Percentiles rank a stretch among this genome's conserved stretches.
These are phyloP conservation scores for Eristalis pertinax DNA, from an alignment of 2,888 invertebrate genomes.

Conservation along the genomic window DNA sequence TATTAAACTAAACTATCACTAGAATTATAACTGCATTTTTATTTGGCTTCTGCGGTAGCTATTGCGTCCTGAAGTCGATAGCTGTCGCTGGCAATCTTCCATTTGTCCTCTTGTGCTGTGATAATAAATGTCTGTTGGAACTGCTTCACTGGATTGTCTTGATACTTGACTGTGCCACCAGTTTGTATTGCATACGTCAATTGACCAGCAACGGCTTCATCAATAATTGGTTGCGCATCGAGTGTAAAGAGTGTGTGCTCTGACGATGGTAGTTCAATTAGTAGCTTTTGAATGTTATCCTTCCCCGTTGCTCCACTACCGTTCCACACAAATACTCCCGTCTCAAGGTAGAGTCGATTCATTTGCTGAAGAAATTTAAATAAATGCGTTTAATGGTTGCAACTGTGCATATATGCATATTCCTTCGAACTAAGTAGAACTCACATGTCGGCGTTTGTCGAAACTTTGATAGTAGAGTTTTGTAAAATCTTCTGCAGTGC, in stretches of 20 bases:
- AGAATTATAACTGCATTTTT: conserved; percentile 5
- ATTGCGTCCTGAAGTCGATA: conserved; percentile 88
- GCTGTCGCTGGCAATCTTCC: conserved; percentile 96
- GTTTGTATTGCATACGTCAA: conserved; percentile 92
- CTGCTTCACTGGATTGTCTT: conserved; percentile 84
- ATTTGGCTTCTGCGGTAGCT: conserved; percentile 66
- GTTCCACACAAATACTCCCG: conserved; percentile 95
- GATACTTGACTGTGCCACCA: conserved; percentile 90
- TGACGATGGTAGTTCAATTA: conserved; percentile 90
- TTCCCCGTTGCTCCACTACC: conserved; percentile 92
- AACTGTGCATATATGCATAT: neutral
- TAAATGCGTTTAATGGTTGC: conserved; percentile 20
- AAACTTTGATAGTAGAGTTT: conserved; percentile 94
- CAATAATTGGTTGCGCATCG: conserved; percentile 93
- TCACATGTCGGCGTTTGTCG: conserved; percentile 92
- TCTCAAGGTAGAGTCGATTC: conserved; percentile 90
- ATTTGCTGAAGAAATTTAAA: conserved; percentile 83
- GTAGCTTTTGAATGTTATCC: conserved; percentile 92
- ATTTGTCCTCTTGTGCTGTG: conserved; percentile 93
- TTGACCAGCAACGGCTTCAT: conserved; percentile 89
- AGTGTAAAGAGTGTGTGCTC: conserved; percentile 89
- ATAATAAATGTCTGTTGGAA: conserved; percentile 94
- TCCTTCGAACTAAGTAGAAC: conserved; percentile 72
- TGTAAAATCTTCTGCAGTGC: conserved; percentile 94
- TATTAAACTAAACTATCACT: conserved; percentile 27